These are phyloP conservation scores for Sylvietta virens DNA, from an alignment of 2,113 vertebrate genomes.

Conservation along the genomic window DNA sequence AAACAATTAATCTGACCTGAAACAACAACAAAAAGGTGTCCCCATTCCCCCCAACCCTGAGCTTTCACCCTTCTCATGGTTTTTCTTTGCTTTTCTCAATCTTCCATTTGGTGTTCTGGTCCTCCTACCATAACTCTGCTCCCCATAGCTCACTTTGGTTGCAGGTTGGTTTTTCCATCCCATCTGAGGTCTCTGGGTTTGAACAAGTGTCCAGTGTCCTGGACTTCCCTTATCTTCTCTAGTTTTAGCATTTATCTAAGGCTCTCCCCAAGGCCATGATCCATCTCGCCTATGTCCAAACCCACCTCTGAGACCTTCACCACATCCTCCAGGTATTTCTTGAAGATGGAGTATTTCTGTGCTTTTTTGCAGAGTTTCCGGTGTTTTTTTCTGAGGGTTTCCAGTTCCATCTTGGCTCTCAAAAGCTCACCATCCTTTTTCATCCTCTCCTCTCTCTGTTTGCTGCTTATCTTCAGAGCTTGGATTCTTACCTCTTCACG, in stretches of 20 bases:
- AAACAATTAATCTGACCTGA: not conserved
- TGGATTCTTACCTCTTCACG: slow-evolving; percentile 43
- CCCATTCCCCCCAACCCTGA: not conserved
- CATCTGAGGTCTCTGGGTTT: not conserved
- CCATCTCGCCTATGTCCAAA: not conserved
- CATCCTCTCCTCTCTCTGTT: slow-evolving; percentile 34
- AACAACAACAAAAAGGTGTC: not conserved
- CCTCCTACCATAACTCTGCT: not conserved
- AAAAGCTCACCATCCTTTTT: slow-evolving; percentile 63
- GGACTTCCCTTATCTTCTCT: not conserved
- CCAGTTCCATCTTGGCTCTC: slow-evolving; percentile 51
- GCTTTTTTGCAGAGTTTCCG: slow-evolving; percentile 38
- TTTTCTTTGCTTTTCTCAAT: not conserved
- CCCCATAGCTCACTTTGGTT: not conserved
- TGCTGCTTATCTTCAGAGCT: slow-evolving; percentile 62
- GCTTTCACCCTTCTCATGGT: not conserved
- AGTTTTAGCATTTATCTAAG: not conserved
- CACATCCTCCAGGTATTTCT: slow-evolving; percentile 73
- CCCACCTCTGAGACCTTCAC: slow-evolving; percentile 69
- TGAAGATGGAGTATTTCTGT: slow-evolving; percentile 67
- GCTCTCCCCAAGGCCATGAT: not conserved
- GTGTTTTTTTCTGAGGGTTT: slow-evolving; percentile 28
- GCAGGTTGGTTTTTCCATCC: not conserved
- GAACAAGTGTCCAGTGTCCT: not conserved
- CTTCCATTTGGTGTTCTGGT: not conserved